Evolutionary conservation across 2,888 invertebrate genomes (phyloP), one percentile per base, ranked within the genome.

Genomic region (Drosophila emarginata): DNA sequence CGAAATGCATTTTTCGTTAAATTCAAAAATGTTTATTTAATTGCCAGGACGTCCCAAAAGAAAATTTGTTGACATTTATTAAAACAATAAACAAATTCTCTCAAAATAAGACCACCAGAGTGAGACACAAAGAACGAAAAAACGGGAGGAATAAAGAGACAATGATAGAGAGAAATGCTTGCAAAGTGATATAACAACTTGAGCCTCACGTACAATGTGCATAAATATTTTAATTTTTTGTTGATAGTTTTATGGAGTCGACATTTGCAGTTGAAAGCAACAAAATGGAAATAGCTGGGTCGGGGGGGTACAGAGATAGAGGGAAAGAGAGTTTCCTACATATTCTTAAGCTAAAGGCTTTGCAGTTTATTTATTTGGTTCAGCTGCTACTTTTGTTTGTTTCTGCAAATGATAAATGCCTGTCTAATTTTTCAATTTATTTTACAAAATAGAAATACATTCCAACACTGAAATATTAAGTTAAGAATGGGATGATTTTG

Each of bases 151-250:
- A 60, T 26, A 32, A 6, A 36, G 4, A 18, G 18, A 15, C 14
- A 12, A 21, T 21, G 12, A 45, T 21, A 57, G 50, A 40, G 36
- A 18, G 15, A 18, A 69, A 58, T 37, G 18, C 23, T 14, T 12
- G 18, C 36, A 61, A 7, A 50, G 28, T 12, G 28, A 51, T n/a
- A 50, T 64, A 58, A 62, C 37, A 61, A 14, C 60, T 58, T 68
- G 64, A 53, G 64, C 9, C 66, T 58, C 87, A 84, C 87, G 87
- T 84, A 77, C 75, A 28, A 15, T 28, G 58, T 50, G 60, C 84
- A 82, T 87, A 82, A 87, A 84, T 84, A 87, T 84, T 84, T 82
- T 74, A 84, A 82, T 80, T 84, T 70, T 81, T 78, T 75, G 84
- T 74, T 87, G 82, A 87, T 84, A 84, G 87, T 87, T 84, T 75